Evolutionary conservation across 2,888 invertebrate genomes (phyloP).

Genomic region (Boloria selene): DNA sequence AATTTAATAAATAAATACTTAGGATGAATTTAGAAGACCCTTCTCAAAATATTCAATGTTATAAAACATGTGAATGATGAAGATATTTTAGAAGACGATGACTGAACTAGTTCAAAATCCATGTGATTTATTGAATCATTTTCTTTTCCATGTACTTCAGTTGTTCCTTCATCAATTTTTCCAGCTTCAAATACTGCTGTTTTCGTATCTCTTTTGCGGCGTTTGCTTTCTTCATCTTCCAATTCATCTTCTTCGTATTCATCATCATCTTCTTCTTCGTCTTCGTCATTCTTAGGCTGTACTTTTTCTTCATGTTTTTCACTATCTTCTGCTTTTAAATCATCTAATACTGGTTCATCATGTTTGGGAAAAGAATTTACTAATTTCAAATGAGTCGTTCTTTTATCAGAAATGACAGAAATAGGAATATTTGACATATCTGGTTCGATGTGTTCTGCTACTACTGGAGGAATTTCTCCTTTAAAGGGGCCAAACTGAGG

Average conservation of each 20-base stretch:
- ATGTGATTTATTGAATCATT: slow-evolving; percentile 58
- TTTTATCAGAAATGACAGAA: slow-evolving; percentile 40
- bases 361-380: slow-evolving; percentile 55
- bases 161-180: slow-evolving; percentile 55
- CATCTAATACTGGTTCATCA: slow-evolving; percentile 47
- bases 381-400: slow-evolving; percentile 67
- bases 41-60: slow-evolving; percentile 54
- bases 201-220: slow-evolving; percentile 61
- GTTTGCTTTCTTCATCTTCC: slow-evolving; percentile 43
- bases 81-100: slow-evolving; percentile 37
- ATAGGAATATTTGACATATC: slow-evolving; percentile 39
- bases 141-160: slow-evolving; percentile 47
- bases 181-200: slow-evolving; percentile 61
- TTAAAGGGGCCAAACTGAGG: slow-evolving; percentile 89
- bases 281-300: slow-evolving; percentile 41
- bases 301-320: slow-evolving; percentile 50
- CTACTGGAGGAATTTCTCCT: slow-evolving; percentile 85
- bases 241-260: slow-evolving; percentile 48
- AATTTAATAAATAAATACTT: slow-evolving; percentile 54
- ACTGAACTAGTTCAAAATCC: slow-evolving; percentile 52
- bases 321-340: slow-evolving; percentile 58
- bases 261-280: slow-evolving; percentile 49
- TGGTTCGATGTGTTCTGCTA: slow-evolving; percentile 55
- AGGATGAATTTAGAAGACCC: slow-evolving; percentile 50
- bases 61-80: slow-evolving; percentile 50